Conservation (phyloP, 2,797 vertebrate genomes). For the Rhabdomys pumilio region DNA sequence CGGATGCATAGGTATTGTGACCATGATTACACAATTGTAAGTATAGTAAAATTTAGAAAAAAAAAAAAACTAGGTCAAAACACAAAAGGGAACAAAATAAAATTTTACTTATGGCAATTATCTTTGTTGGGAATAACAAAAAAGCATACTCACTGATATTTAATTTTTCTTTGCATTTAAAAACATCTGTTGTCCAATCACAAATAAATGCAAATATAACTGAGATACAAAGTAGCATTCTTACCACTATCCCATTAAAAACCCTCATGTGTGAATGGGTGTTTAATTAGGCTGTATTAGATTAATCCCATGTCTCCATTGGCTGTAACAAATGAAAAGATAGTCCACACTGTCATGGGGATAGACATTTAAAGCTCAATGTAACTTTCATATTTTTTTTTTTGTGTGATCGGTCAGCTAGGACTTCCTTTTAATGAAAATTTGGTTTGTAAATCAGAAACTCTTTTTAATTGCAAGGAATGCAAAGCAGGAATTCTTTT, state of each 20-base stretch:
- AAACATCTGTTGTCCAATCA: constrained; percentile 76
- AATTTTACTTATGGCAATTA: constrained; percentile 59
- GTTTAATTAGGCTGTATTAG: constrained; percentile 80
- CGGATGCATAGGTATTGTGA: constrained; percentile 16
- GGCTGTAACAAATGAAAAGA: constrained; percentile 83
- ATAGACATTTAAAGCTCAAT: constrained; percentile 71
- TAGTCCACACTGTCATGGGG: constrained; percentile 69
- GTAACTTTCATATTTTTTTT: constrained; percentile 82
- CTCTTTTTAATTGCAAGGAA: constrained; percentile 80
- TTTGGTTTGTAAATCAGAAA: constrained; percentile 81
- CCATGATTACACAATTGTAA: constrained; percentile 45
- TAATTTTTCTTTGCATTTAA: constrained; percentile 73
- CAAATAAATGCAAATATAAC: constrained; percentile 81
- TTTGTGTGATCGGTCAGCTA: constrained; percentile 70
- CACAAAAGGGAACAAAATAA: constrained; percentile 24
- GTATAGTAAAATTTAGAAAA: constrained; percentile 64
- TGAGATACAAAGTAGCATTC: constrained; percentile 74
- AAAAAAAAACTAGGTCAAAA: constrained; percentile 32
- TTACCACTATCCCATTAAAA: constrained; percentile 72
- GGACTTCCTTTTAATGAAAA: constrained; percentile 82
- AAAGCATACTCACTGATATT: constrained; percentile 49
- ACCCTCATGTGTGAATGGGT: constrained; percentile 79
- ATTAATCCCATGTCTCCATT: constrained; percentile 76
- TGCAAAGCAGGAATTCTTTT: constrained; percentile 75
- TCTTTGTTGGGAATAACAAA: constrained; percentile 67